Conservation (phyloP, 1,140 invertebrate genomes). For the Anoplolepis gracilipes region DNA sequence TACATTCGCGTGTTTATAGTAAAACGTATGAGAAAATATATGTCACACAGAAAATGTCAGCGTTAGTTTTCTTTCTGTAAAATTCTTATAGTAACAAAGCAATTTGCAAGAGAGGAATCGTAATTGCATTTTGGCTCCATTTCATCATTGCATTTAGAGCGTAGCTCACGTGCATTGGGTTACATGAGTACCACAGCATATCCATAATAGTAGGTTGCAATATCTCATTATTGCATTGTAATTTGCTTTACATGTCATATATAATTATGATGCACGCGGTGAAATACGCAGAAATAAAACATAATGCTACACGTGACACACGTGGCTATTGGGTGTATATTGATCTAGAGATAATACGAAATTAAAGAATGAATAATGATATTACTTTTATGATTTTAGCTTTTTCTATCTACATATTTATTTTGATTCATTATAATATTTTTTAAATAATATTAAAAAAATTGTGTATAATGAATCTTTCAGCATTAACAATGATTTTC, state of each 20-base stretch:
- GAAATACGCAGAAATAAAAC: background rate
- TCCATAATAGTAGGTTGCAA: background rate
- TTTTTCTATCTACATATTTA: background rate
- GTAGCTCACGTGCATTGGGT: background rate
- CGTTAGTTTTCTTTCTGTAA: background rate
- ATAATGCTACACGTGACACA: background rate
- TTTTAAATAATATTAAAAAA: background rate
- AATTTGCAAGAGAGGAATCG: background rate
- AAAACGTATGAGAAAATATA: background rate
- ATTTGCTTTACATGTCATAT: background rate
- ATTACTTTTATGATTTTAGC: background rate
- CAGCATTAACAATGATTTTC: background rate
- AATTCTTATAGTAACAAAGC: background rate
- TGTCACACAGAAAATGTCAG: background rate
- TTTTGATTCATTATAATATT: background rate
- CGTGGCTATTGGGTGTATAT: background rate
- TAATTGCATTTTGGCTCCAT: constrained; percentile 35
- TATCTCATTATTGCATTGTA: constrained; percentile 37
- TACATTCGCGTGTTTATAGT: background rate
- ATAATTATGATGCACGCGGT: constrained; percentile 2
- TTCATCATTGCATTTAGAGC: constrained; percentile 1
- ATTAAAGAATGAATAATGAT: background rate
- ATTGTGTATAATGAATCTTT: background rate
- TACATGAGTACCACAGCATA: too few relatives aligned
- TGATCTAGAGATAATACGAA: background rate